Evolutionary conservation across 2,113 vertebrate genomes (phyloP).

Genomic region (Tauraco erythrolophus): DNA sequence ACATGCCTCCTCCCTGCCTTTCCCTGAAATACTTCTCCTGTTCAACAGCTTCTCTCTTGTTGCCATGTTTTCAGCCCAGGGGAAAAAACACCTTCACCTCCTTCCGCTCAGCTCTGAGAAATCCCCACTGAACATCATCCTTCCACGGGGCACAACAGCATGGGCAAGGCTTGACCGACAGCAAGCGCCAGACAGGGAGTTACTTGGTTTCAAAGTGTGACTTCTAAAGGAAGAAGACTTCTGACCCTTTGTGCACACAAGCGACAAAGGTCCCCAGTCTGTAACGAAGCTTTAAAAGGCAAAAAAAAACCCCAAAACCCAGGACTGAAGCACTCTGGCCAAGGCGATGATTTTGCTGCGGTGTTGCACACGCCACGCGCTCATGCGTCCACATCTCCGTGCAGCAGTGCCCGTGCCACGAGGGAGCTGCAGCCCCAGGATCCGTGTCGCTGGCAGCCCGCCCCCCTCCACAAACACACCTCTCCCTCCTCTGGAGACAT

Average conservation of each 20-base stretch:
- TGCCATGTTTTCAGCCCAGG: not conserved
- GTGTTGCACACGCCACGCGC: accelerated
- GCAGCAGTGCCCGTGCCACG: accelerated
- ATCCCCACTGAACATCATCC: accelerated
- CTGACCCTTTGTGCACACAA: not conserved
- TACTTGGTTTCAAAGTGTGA: not conserved
- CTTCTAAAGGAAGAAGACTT: not conserved
- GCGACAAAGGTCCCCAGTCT: not conserved
- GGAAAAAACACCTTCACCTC: not conserved
- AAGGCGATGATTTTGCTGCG: not conserved
- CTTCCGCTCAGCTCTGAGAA: not conserved
- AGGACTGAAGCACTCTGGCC: not conserved
- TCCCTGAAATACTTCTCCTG: not conserved
- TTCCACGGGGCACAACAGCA: accelerated
- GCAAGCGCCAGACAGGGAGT: not conserved
- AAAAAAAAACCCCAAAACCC: not conserved
- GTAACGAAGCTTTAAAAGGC: accelerated
- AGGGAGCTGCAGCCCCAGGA: not conserved
- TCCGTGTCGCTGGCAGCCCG: accelerated
- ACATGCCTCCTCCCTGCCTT: not conserved
- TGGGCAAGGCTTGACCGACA: accelerated
- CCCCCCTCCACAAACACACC: not conserved
- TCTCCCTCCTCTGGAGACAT: not conserved
- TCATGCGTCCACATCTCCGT: accelerated
- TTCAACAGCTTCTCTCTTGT: not conserved